These are phyloP conservation scores for Daphoenositta chrysoptera DNA, from an alignment of 2,113 vertebrate species.

Conservation along the genomic window DNA sequence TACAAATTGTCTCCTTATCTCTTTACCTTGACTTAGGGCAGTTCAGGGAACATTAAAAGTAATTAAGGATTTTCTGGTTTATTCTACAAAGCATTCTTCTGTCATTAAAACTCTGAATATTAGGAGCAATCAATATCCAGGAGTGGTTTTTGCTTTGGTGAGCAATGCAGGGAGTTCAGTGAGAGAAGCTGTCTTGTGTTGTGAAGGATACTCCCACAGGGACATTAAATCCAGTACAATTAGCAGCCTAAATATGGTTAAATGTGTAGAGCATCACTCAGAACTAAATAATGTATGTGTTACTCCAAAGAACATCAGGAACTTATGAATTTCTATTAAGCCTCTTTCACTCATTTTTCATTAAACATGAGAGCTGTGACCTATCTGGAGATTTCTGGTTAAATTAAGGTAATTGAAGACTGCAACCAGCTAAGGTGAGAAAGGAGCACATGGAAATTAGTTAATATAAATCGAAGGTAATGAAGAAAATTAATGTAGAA, in stretches of 20 bases:
- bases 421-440: conserved; percentile 51
- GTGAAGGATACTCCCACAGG: background rate
- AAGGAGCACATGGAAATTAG: conserved; percentile 32
- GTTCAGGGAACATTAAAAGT: background rate
- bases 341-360: conserved; percentile 63
- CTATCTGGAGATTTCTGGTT: conserved; percentile 67
- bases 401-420: conserved; percentile 70
- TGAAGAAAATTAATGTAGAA: conserved; percentile 32
- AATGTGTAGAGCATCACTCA: conserved; percentile 19
- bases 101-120: background rate
- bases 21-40: background rate
- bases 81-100: background rate
- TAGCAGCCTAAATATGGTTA: conserved; percentile 47
- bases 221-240: background rate
- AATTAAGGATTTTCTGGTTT: background rate
- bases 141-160: background rate
- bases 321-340: conserved; percentile 69
- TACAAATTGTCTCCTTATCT: background rate
- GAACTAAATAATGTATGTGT: conserved; percentile 66
- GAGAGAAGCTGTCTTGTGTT: background rate
- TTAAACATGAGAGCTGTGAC: conserved; percentile 70
- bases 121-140: background rate
- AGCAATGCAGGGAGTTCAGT: background rate
- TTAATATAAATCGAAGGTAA: conserved; percentile 59
- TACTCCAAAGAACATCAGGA: conserved; percentile 57